Evolutionary conservation across 1,140 invertebrate genomes (phyloP), one percentile per base, ranked within the genome.

Genomic region (Theocolax elegans): DNA sequence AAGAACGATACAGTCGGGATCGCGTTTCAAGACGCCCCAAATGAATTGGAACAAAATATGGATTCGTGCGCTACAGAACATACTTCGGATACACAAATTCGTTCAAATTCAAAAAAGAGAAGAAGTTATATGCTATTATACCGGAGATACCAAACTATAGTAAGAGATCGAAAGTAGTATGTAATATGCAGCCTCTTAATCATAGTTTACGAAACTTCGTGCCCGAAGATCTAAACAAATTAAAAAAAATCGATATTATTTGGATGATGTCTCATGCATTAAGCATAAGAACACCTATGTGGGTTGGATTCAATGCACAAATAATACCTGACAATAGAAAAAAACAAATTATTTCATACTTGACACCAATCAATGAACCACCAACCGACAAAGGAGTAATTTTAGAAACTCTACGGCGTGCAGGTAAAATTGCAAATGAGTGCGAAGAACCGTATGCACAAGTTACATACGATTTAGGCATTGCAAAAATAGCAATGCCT

Each of bases 401-500:
- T 9, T 0, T 13, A n/a, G 54, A 72, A 66, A 72, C 71, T 1
- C 54, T 70, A 67, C n/a, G 44, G 15, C 49, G 58, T 51, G 23
- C 15, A 27, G 29, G 35, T 38, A 19, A 60, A 60, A 60, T 54
- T 42, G 63, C 63, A 19, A 27, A 12, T 13, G 72, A 69, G 35
- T 65, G 49, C 10, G 62, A 48, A 78, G 1, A 54, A 86, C 9
- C 85, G 1, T 67, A 29, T 13, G 79, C 77, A 21, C 49, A 76
- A 71, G 82, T 83, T 1, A 79, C 77, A 10, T 82, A 82, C 72
- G 81, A 83, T 72, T 68, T 85, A 29, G 78, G 72, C 29, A 83
- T 82, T 38, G 83, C 81, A 25, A 85, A 83, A 77, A 64, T 78
- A 17, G 83, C 79, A 25, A 62, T 81, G 13, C 74, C 78, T 76